Base-by-base conservation (phyloP, 92 coral and sea anemone genomes). In the Umimayanthus kanabou region DNA sequence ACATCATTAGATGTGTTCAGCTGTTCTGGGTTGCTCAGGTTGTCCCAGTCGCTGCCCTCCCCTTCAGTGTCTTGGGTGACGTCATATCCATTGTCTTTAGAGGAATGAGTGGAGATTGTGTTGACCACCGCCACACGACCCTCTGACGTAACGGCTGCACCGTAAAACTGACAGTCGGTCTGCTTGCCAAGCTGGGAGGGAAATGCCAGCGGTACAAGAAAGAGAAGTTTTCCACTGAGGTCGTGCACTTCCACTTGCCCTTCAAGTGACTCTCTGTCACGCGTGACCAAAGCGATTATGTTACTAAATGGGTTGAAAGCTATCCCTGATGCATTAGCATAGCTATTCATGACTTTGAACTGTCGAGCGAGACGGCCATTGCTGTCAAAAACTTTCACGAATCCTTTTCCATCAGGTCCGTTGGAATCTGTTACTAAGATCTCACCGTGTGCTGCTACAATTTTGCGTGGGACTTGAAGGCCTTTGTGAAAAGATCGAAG, bases 301-400 rank as follows among this genome's bases (percentile, higher is more conserved):
- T 69, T 83, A 28, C 87, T 70, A n/a, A 69, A 69, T 14, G 87
- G 87, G 64, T 67, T 83, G 78, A 83, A 83, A 22, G 87, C 87
- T 39, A 83, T 83, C 1, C 87, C 87, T 7, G 87, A 83, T 4
- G 87, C 65, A 13, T 83, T 49, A 1, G n/a, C 29, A 49, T 42
- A 70, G 25, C 66, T 83, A 45, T 83, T 83, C 18, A 73, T 70
- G 15, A 83, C 78, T 69, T 83, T 83, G 73, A 83, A 83, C 29
- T 50, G 78, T 70, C 87, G 47, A 26, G 67, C 43, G 14, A 69
- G 76, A 43, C 79, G 87, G 87, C 87, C 87, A 30, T 9, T 69
- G 61, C 66, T 47, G 16, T 70, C 87, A 69, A 83, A 83, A 20
- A 33, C 65, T 25, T 83, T 83, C 87, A 83, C 87, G 15, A 64